Percentiles rank a stretch among this genome's conserved stretches.
phyloP scores from a whole-genome alignment of 2,888 invertebrate genomes.

The Cyclophora punctaria region DNA sequence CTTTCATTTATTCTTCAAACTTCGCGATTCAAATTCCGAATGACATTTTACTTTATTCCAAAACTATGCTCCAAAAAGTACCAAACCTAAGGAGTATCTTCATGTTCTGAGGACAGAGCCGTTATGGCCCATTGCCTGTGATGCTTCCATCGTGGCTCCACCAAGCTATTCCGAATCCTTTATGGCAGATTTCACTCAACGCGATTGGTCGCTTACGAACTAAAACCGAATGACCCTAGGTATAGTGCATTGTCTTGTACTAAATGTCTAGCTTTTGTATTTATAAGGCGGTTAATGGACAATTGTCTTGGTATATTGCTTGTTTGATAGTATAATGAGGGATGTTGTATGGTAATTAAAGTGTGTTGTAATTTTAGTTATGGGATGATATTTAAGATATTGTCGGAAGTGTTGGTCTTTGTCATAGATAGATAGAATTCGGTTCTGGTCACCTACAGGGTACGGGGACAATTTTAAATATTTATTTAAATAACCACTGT shows the following conservation, averaged over 20 bases:
- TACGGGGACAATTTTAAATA: no score
- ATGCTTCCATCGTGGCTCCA: slow-evolving; percentile 18
- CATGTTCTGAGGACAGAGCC: slow-evolving; percentile 1
- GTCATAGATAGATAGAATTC: no score
- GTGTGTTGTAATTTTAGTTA: no score
- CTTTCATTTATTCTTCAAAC: no score
- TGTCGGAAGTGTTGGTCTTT: no score
- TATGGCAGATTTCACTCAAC: slow-evolving; percentile 72
- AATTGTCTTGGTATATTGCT: slow-evolving; percentile 18
- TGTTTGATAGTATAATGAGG: background rate
- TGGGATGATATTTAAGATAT: no score
- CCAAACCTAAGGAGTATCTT: background rate
- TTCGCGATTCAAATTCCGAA: no score
- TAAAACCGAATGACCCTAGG: slow-evolving; percentile 39
- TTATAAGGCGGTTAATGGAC: slow-evolving; percentile 10
- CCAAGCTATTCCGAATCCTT: slow-evolving; percentile 42
- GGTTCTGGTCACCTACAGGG: no score
- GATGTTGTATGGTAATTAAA: no score
- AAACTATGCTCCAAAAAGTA: background rate
- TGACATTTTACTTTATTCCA: no score
- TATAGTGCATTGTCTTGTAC: slow-evolving; percentile 60
- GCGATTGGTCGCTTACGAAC: slow-evolving; percentile 54
- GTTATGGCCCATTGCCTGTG: slow-evolving; percentile 26
- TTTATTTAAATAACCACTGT: no score
- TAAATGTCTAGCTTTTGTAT: slow-evolving; percentile 19